phyloP scores from a whole-genome alignment of 2,113 vertebrate genomes.

The Cygnus buccinator region DNA sequence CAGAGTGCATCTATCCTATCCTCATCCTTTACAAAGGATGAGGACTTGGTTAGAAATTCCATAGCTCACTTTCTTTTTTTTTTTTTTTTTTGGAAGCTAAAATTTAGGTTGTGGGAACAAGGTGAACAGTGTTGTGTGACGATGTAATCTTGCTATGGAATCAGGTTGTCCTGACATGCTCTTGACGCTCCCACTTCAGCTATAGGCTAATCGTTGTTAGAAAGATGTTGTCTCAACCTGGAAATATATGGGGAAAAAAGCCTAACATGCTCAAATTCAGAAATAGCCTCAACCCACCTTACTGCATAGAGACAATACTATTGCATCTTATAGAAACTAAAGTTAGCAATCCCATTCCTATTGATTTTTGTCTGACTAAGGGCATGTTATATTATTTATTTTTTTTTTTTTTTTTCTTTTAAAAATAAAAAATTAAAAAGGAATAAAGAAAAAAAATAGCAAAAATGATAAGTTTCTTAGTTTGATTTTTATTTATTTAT shows the following conservation, averaged over 20 bases:
- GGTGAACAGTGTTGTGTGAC: background rate
- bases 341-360: background rate
- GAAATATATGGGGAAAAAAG: background rate
- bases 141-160: background rate
- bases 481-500: too few relatives aligned
- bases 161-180: background rate
- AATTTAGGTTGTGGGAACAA: fast-evolving
- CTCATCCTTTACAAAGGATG: background rate
- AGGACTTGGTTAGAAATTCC: background rate
- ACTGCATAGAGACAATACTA: background rate
- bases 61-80: background rate
- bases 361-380: background rate
- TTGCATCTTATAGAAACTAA: background rate
- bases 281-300: fast-evolving
- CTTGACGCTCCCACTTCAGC: background rate
- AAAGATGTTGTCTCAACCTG: background rate
- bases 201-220: background rate
- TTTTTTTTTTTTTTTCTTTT: background rate
- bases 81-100: background rate
- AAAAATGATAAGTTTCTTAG: fast-evolving
- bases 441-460: background rate
- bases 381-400: background rate
- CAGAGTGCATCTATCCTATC: background rate
- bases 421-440: background rate
- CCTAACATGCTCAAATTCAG: background rate